Percentiles rank a stretch among this genome's conserved stretches.
Conservation (phyloP, 2,113 vertebrate species). For the Gopherus evgoodei region DNA sequence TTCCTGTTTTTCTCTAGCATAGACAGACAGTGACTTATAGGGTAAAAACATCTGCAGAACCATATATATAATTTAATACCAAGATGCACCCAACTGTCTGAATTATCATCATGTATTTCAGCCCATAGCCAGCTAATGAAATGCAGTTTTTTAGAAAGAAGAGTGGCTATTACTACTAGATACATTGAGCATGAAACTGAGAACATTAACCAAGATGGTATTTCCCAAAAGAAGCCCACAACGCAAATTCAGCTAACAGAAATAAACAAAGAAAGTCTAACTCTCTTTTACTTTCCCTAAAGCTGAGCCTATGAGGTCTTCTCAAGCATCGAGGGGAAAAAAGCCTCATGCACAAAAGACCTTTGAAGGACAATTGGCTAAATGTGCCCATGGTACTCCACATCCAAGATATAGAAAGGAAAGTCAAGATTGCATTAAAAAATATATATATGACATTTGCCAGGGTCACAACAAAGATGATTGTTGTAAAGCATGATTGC, state of each 20-base stretch:
- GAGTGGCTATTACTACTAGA: neutral
- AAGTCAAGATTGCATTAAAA: constrained; percentile 59
- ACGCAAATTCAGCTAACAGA: constrained; percentile 47
- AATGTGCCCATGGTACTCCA: constrained; percentile 60
- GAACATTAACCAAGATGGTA: constrained; percentile 44
- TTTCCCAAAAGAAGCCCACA: constrained; percentile 55
- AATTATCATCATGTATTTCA: constrained; percentile 28
- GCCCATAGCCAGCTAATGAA: neutral
- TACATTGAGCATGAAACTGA: neutral
- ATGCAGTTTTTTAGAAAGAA: neutral
- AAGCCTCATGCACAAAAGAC: constrained; percentile 44
- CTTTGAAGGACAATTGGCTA: constrained; percentile 66
- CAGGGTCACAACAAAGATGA: constrained; percentile 40
- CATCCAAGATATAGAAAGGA: constrained; percentile 51
- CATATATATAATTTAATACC: neutral
- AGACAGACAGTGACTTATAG: neutral
- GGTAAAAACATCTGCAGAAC: constrained; percentile 5
- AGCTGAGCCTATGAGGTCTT: constrained; percentile 60
- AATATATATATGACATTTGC: constrained; percentile 2
- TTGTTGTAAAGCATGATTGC: constrained; percentile 27
- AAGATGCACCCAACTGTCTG: neutral
- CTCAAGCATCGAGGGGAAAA: constrained; percentile 61
- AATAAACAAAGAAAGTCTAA: constrained; percentile 42
- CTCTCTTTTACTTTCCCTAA: constrained; percentile 10
- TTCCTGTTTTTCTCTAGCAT: too few relatives aligned